Conservation (phyloP, 1,140 invertebrate species). For the Hyposmocoma kahamanoa region DNA sequence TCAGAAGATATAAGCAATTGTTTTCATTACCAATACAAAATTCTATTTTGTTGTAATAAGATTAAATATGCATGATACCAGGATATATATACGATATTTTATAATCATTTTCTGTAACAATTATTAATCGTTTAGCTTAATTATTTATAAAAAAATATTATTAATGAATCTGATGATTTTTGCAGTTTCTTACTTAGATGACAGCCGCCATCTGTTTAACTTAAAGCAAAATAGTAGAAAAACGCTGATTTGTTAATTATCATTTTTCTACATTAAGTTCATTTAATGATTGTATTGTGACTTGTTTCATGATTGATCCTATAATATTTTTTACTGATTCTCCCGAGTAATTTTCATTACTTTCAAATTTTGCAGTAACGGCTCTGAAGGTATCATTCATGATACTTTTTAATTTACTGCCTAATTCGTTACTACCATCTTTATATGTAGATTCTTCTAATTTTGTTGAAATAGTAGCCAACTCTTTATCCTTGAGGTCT, state of each 20-base stretch:
- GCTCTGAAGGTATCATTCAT: constrained; percentile 58
- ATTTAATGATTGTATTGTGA: constrained; percentile 31
- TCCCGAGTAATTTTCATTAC: constrained; percentile 37
- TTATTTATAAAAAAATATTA: too few relatives aligned
- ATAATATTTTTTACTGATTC: constrained; percentile 37
- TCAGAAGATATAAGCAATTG: too few relatives aligned
- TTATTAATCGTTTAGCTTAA: too few relatives aligned
- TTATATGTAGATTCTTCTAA: constrained; percentile 14
- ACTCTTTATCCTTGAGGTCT: constrained; percentile 22
- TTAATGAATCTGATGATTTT: too few relatives aligned
- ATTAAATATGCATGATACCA: too few relatives aligned
- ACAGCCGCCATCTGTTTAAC: too few relatives aligned
- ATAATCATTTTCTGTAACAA: too few relatives aligned
- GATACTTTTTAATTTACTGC: constrained; percentile 46
- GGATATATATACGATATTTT: too few relatives aligned
- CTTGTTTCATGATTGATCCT: constrained; percentile 47
- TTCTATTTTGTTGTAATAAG: too few relatives aligned
- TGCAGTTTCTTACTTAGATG: too few relatives aligned
- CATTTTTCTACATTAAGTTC: not conserved
- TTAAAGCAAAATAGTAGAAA: too few relatives aligned
- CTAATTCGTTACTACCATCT: constrained; percentile 18
- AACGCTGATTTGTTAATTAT: not conserved
- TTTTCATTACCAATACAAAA: too few relatives aligned
- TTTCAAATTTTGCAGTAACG: constrained; percentile 43
- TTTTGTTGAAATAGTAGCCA: constrained; percentile 15